A percentile compares a stretch with the other conserved stretches of the same genome.
Conservation (phyloP, 1,140 invertebrate genomes). For the Drosophila kanapiae region DNA sequence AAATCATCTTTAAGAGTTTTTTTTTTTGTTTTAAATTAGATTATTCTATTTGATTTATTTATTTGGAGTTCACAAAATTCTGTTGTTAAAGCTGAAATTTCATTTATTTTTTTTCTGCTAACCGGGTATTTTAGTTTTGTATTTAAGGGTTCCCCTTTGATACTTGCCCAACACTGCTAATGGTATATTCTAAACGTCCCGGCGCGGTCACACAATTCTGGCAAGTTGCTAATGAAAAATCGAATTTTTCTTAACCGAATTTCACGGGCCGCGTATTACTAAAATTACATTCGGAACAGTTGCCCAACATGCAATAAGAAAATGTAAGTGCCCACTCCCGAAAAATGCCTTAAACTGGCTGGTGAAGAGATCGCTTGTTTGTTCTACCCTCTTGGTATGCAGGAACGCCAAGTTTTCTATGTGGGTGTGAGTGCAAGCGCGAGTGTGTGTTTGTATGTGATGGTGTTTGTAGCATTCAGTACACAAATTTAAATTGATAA, state of each 20-base stretch:
- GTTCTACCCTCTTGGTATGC: slow-evolving; percentile 51
- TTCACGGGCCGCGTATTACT: slow-evolving; percentile 30
- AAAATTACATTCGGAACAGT: slow-evolving; percentile 31
- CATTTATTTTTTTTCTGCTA: neutral
- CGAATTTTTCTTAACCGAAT: slow-evolving; percentile 39
- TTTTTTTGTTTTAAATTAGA: no score
- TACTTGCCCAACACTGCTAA: neutral
- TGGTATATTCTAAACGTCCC: neutral
- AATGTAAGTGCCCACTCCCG: slow-evolving; percentile 56
- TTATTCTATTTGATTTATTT: neutral
- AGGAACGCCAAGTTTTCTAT: slow-evolving; percentile 61
- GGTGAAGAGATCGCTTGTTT: slow-evolving; percentile 27
- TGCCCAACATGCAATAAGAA: slow-evolving; percentile 45
- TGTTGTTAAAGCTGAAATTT: no score
- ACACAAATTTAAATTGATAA: slow-evolving; percentile 81
- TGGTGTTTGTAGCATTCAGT: slow-evolving; percentile 65
- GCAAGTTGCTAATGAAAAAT: slow-evolving; percentile 63
- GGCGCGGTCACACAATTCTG: slow-evolving; percentile 24
- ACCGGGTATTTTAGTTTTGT: neutral
- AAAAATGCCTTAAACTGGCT: neutral
- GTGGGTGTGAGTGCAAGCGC: slow-evolving; percentile 34
- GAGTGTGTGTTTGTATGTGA: slow-evolving; percentile 19
- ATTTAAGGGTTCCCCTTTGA: neutral
- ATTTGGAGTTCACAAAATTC: neutral
- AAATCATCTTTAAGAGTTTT: neutral